phyloP scores from a whole-genome alignment of 2,797 vertebrate genomes.

The Pygocentrus nattereri region DNA sequence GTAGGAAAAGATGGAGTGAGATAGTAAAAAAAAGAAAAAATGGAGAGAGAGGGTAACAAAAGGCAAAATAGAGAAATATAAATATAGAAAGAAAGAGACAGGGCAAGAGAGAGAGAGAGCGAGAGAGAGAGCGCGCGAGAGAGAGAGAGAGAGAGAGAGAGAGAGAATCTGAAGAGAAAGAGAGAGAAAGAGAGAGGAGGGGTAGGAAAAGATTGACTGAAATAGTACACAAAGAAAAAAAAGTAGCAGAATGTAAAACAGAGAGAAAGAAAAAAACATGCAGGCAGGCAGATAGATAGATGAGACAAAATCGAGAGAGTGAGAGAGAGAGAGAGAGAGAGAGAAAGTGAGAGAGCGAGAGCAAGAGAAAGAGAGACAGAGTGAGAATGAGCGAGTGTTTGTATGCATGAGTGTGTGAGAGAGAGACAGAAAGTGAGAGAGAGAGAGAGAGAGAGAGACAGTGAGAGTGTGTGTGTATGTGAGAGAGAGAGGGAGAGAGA shows the following conservation, averaged over 20 bases:
- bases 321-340: no score
- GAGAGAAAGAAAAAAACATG: no score
- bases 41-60: not conserved
- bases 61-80: not conserved
- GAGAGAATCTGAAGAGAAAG: not conserved
- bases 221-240: not conserved
- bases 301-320: not conserved
- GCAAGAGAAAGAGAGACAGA: slow-evolving; percentile 29
- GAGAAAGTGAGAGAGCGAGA: not conserved
- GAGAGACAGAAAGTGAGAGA: no score
- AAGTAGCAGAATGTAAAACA: slow-evolving; percentile 19
- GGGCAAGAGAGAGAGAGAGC: not conserved
- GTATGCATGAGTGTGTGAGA: slow-evolving; percentile 48
- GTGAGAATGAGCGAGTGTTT: no score
- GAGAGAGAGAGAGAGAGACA: no score
- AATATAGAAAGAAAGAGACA: not conserved
- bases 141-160: not conserved
- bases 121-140: not conserved
- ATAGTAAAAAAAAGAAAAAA: not conserved
- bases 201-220: no score
- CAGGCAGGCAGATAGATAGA: not conserved
- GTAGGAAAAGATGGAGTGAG: not conserved
- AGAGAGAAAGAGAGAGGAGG: not conserved
- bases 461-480: no score
- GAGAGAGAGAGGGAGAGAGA: no score